A percentile compares a stretch with the other conserved stretches of the same genome.
These are phyloP conservation scores for Tadarida brasiliensis DNA, from an alignment of 2,797 vertebrate genomes.

Conservation along the genomic window DNA sequence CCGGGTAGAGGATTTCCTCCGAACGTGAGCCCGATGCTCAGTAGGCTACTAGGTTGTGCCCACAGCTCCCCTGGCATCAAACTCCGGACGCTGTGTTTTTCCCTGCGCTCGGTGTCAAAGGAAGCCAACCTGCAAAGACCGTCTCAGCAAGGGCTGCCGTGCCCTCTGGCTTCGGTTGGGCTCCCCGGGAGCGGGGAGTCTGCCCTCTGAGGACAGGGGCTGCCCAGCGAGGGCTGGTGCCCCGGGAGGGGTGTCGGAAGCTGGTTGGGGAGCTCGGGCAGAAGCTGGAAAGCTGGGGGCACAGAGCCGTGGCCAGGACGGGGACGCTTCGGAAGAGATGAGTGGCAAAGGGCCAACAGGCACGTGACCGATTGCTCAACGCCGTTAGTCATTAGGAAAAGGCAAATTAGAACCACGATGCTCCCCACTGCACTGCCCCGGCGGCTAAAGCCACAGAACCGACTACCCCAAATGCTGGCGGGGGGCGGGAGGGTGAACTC, in stretches of 20 bases:
- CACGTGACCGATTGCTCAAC: neutral
- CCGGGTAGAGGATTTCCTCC: neutral
- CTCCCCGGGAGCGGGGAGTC: neutral
- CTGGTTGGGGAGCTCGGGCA: neutral
- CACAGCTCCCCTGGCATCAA: fast-evolving
- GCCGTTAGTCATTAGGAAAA: neutral
- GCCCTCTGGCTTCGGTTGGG: neutral
- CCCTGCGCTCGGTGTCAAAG: fast-evolving
- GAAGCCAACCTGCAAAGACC: fast-evolving
- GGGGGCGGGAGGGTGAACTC: fast-evolving
- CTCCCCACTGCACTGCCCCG: neutral
- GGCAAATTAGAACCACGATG: no score
- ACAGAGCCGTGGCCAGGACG: neutral
- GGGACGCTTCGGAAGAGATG: neutral
- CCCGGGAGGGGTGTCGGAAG: fast-evolving
- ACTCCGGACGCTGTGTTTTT: fast-evolving
- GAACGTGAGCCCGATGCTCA: fast-evolving
- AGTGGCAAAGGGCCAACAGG: fast-evolving
- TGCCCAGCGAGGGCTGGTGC: neutral
- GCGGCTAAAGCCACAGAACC: fast-evolving
- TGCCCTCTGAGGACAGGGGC: fast-evolving
- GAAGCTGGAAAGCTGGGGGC: neutral
- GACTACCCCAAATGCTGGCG: fast-evolving
- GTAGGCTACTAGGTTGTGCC: fast-evolving
- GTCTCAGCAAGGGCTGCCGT: fast-evolving